phyloP scores from a whole-genome alignment of 2,797 vertebrate species.

The Neosilurus mollespiculum region DNA sequence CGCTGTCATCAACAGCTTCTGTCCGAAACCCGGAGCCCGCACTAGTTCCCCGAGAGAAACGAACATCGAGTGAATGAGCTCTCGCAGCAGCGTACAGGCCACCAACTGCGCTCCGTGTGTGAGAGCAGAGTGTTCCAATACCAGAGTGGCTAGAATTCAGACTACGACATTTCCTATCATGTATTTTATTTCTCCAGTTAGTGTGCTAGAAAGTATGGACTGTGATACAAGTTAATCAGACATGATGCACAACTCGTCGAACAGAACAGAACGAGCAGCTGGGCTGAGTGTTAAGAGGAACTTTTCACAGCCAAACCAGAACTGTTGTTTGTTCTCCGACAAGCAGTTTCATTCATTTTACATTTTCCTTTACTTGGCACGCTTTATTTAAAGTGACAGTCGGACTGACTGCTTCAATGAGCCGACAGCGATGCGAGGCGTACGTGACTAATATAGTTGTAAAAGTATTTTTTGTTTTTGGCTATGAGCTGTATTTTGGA shows the following conservation, averaged over 20 bases:
- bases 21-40: constrained; percentile 22
- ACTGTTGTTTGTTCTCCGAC: constrained; percentile 12
- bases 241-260: background rate
- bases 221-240: background rate
- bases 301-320: constrained; percentile 14
- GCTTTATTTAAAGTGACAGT: background rate
- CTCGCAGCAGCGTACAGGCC: constrained; percentile 35
- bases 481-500: background rate
- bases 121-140: constrained; percentile 27
- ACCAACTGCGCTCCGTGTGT: constrained; percentile 35
- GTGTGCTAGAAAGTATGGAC: background rate
- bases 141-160: constrained; percentile 21
- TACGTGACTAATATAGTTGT: background rate
- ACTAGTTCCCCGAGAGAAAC: constrained; percentile 16
- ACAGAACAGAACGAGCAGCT: background rate
- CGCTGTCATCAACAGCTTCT: constrained; percentile 18
- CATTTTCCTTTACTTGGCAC: constrained; percentile 1
- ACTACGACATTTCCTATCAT: background rate
- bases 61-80: constrained; percentile 28
- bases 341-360: constrained; percentile 11
- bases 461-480: background rate
- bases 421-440: background rate
- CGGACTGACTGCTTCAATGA: background rate
- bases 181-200: background rate
- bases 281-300: background rate